Conservation (phyloP, 2,797 vertebrate species). For the Muraenolepis orangiensis region DNA sequence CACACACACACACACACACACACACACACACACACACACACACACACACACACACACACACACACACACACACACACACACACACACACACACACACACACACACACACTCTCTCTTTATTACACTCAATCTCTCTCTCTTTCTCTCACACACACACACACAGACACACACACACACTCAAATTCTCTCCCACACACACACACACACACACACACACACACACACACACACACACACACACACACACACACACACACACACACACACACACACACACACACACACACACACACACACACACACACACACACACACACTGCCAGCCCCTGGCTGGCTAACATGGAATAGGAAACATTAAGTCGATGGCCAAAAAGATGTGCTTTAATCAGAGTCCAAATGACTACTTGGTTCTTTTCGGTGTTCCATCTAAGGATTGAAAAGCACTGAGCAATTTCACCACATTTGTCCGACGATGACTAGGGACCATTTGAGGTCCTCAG, state of each 20-base stretch:
- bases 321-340: too few relatives aligned
- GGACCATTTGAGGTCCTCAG: not conserved
- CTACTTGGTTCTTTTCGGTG: too few relatives aligned
- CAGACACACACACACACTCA: not conserved
- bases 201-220: too few relatives aligned
- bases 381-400: not conserved
- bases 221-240: constrained; percentile 2
- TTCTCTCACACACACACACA: constrained; percentile 1
- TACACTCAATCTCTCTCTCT: too few relatives aligned
- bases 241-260: constrained; percentile 8
- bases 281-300: constrained; percentile 6
- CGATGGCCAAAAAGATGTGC: too few relatives aligned
- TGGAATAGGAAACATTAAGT: not conserved
- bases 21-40: constrained; percentile 5
- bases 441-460: not conserved
- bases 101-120: too few relatives aligned
- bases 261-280: not conserved
- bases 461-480: not conserved
- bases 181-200: not conserved
- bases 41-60: not conserved
- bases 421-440: not conserved
- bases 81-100: constrained; percentile 7
- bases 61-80: constrained; percentile 4
- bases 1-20: constrained; percentile 2
- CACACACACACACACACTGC: not conserved